Evolutionary conservation across 2,113 vertebrate species (phyloP).

Genomic region (Cynoglossus semilaevis): DNA sequence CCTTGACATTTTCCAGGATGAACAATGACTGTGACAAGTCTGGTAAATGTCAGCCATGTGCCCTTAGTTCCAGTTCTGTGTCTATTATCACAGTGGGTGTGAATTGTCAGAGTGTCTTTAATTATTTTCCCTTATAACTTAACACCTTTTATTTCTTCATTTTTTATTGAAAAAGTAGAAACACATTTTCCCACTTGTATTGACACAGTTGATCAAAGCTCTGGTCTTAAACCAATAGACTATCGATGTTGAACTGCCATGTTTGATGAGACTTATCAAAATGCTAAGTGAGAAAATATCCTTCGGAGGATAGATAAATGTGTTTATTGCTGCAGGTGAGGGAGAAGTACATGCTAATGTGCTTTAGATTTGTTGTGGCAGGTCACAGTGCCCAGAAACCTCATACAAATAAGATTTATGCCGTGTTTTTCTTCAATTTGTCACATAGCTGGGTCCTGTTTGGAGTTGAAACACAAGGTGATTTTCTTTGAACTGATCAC

Average conservation of each 20-base stretch:
- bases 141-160: not conserved
- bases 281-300: no score
- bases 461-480: not conserved
- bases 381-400: not conserved
- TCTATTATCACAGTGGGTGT: conserved; percentile 7
- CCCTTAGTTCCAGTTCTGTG: conserved; percentile 12
- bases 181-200: no score
- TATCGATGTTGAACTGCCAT: no score
- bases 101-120: conserved; percentile 5
- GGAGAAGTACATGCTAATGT: not conserved
- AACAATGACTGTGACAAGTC: conserved; percentile 44
- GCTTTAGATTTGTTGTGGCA: not conserved
- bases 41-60: conserved; percentile 49
- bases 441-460: not conserved
- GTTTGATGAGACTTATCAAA: no score
- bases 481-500: not conserved
- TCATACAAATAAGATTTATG: not conserved
- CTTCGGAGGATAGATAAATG: no score
- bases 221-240: no score
- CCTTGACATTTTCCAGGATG: conserved; percentile 60
- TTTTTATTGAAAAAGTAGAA: no score
- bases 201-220: no score
- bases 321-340: no score
- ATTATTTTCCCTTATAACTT: not conserved
- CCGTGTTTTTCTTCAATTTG: not conserved